These are phyloP conservation scores for Nysson spinosus DNA, from an alignment of 2,888 invertebrate species.

Conservation along the genomic window DNA sequence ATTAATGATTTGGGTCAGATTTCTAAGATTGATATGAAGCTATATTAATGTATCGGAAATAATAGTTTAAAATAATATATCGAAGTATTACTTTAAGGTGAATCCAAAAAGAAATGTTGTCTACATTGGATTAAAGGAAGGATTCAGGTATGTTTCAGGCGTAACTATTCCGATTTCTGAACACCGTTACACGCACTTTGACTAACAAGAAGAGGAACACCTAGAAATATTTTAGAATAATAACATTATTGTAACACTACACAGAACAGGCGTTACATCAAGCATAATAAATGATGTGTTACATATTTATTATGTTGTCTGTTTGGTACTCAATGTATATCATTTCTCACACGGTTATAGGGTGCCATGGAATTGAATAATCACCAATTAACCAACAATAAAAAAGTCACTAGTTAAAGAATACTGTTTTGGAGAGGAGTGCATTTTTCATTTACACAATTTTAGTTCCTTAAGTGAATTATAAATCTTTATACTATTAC, in stretches of 20 bases:
- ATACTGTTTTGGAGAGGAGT: too few relatives aligned
- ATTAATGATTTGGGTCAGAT: too few relatives aligned
- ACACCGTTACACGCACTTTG: constrained; percentile 65
- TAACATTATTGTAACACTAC: constrained; percentile 13
- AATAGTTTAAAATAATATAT: constrained; percentile 34
- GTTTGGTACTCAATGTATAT: too few relatives aligned
- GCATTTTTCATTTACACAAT: too few relatives aligned
- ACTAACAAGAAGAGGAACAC: constrained; percentile 55
- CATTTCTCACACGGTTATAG: too few relatives aligned
- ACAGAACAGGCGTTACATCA: not conserved
- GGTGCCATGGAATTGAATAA: too few relatives aligned
- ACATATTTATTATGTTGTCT: too few relatives aligned
- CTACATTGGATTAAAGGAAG: constrained; percentile 49
- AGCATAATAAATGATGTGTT: not conserved
- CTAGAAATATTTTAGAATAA: constrained; percentile 54
- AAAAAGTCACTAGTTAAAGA: too few relatives aligned
- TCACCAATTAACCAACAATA: too few relatives aligned
- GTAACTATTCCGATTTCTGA: constrained; percentile 64
- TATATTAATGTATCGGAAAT: constrained; percentile 9
- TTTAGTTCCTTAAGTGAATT: too few relatives aligned
- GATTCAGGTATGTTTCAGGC: constrained; percentile 35
- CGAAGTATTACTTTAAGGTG: constrained; percentile 51
- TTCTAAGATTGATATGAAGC: too few relatives aligned
- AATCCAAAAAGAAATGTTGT: constrained; percentile 50
- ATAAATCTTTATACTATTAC: too few relatives aligned